These are phyloP conservation scores for Epinephelus coioides DNA, from an alignment of 2,797 vertebrate genomes.

Conservation along the genomic window DNA sequence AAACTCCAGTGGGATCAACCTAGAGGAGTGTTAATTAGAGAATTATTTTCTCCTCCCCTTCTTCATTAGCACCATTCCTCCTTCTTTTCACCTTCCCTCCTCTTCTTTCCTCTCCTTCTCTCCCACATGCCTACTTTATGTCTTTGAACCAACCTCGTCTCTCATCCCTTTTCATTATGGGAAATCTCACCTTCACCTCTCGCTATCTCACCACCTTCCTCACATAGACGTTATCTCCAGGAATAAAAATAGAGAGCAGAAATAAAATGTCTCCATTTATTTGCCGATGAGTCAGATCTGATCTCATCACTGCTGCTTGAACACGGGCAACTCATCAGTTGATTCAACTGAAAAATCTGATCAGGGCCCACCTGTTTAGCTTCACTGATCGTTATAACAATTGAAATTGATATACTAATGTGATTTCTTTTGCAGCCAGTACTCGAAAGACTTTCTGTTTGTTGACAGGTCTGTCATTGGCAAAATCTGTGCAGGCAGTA, in stretches of 20 bases:
- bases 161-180: background rate
- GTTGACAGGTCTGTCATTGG: background rate
- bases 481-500: no score
- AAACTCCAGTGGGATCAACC: constrained; percentile 25
- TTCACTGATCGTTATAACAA: background rate
- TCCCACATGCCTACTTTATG: background rate
- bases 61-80: constrained; percentile 38
- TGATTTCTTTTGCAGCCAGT: background rate
- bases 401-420: no score
- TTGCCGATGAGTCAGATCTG: constrained; percentile 20
- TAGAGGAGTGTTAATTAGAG: constrained; percentile 50
- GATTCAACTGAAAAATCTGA: background rate
- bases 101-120: background rate
- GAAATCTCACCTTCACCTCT: constrained; percentile 29
- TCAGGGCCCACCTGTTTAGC: background rate
- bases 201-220: background rate
- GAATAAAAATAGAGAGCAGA: constrained; percentile 7
- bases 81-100: background rate
- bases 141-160: constrained; percentile 35
- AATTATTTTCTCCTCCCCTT: constrained; percentile 32
- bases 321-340: background rate
- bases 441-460: background rate
- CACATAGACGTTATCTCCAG: background rate
- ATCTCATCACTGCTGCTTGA: constrained; percentile 6
- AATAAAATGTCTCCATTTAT: constrained; percentile 1